A percentile compares a stretch with the other conserved stretches of the same genome.
Evolutionary conservation across 1,140 invertebrate species (phyloP).

Genomic region (Neodiprion virginianus): DNA sequence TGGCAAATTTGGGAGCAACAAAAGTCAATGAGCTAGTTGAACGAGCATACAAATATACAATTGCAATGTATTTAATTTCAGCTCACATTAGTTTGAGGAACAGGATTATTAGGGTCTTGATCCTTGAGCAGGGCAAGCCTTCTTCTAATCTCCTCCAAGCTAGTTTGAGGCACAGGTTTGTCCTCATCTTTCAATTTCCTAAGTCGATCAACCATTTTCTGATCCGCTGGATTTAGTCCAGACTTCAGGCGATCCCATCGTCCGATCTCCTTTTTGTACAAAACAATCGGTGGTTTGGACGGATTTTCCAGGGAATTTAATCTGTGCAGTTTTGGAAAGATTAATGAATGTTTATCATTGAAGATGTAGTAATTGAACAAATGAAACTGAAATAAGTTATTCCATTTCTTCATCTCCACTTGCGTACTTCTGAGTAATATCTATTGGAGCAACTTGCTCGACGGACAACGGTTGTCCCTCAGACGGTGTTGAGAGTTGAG

Average conservation of each 20-base stretch:
- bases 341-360: background rate
- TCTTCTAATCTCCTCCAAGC: conserved; percentile 52
- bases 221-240: conserved; percentile 52
- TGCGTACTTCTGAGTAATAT: conserved; percentile 50
- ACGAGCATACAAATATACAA: background rate
- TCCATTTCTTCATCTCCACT: background rate
- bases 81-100: conserved; percentile 27
- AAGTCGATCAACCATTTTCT: conserved; percentile 53
- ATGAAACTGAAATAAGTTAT: background rate
- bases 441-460: conserved; percentile 40
- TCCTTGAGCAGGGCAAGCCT: conserved; percentile 54
- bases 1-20: conserved; percentile 10
- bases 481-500: conserved; percentile 23
- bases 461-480: conserved; percentile 14
- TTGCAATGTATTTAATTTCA: conserved; percentile 35
- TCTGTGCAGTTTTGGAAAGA: conserved; percentile 32
- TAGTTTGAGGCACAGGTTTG: conserved; percentile 37
- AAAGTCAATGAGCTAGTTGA: conserved; percentile 7
- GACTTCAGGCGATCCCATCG: conserved; percentile 51
- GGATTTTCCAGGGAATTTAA: conserved; percentile 54
- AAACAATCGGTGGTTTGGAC: conserved; percentile 53
- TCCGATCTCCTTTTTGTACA: conserved; percentile 45
- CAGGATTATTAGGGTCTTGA: conserved; percentile 31
- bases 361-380: background rate
- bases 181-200: conserved; percentile 53